A percentile compares a stretch with the other conserved stretches of the same genome.
Evolutionary conservation across 2,113 vertebrate genomes (phyloP).

Genomic region (Nycticebus coucang): DNA sequence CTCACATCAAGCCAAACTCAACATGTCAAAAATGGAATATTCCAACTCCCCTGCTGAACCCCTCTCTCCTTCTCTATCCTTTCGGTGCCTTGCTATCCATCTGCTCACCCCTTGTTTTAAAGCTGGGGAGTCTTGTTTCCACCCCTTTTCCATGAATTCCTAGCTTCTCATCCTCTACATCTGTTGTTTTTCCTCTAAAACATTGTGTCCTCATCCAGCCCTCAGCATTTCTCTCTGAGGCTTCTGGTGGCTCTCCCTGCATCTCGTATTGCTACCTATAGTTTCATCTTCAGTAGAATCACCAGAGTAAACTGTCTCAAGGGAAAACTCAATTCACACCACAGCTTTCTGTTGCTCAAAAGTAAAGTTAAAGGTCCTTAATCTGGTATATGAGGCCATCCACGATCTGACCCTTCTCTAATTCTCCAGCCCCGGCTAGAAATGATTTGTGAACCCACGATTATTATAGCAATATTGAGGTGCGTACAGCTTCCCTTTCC

Average conservation of each 20-base stretch:
- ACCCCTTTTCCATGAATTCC: neutral
- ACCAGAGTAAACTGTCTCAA: neutral
- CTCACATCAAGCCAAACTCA: neutral
- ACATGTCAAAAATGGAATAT: neutral
- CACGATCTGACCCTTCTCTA: neutral
- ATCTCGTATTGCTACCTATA: neutral
- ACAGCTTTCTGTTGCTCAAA: neutral
- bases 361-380: neutral
- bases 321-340: neutral
- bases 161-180: neutral
- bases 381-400: neutral
- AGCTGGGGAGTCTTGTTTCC: neutral
- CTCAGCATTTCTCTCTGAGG: neutral
- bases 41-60: neutral
- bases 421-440: neutral
- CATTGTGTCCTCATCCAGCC: neutral
- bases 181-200: neutral
- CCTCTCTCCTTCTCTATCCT: neutral
- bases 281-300: neutral
- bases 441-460: neutral
- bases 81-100: neutral
- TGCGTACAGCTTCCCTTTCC: neutral
- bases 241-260: neutral
- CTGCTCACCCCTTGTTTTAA: neutral
- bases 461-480: neutral